Conservation (phyloP, 2,113 vertebrate genomes). For the Fregata magnificens region DNA sequence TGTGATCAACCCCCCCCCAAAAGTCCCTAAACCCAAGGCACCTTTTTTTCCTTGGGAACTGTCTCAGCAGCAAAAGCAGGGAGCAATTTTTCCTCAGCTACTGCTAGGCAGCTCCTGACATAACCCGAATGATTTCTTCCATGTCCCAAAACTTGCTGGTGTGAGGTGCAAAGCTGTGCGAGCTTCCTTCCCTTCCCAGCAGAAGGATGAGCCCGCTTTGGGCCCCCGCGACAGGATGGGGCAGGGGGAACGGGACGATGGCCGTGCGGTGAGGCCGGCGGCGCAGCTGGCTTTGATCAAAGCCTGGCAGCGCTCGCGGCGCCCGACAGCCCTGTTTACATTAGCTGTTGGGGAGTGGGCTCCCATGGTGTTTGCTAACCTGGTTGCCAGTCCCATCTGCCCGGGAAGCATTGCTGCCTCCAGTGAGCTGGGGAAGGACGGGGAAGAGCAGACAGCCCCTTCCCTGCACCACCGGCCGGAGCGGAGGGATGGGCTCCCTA, state of each 20-base stretch:
- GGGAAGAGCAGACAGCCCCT: neutral
- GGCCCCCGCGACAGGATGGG: accelerated
- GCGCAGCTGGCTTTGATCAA: conserved; percentile 26
- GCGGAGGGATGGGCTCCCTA: neutral
- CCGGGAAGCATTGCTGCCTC: accelerated
- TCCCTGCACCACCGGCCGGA: neutral
- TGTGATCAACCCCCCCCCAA: neutral
- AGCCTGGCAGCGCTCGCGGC: neutral
- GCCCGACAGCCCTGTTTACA: neutral
- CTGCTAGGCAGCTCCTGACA: neutral
- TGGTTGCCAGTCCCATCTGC: neutral
- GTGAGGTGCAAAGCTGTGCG: accelerated
- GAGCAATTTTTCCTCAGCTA: neutral
- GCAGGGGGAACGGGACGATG: neutral
- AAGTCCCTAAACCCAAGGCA: neutral
- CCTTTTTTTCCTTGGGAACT: neutral
- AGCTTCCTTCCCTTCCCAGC: neutral
- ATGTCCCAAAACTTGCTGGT: neutral
- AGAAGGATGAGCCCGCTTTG: neutral
- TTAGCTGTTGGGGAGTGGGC: accelerated
- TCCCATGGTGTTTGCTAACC: neutral
- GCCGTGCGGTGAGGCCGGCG: neutral
- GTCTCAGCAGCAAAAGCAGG: neutral
- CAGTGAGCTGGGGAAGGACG: accelerated
- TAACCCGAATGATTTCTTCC: accelerated